Conservation (phyloP, 2,113 vertebrate species). For the Dicerorhinus sumatrensis region DNA sequence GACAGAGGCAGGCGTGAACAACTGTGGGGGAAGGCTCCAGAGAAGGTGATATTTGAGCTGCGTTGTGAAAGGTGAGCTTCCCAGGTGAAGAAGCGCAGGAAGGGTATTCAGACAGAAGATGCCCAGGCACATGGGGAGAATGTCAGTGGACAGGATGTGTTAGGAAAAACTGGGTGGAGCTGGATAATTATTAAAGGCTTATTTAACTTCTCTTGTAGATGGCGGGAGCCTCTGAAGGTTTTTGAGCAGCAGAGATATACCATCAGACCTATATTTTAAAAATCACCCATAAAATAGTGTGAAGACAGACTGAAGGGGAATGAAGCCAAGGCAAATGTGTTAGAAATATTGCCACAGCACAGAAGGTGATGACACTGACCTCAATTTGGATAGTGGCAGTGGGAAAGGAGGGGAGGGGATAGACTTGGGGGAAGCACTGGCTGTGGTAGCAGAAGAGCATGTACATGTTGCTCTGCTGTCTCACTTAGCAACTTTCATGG, state of each 20-base stretch:
- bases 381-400: neutral
- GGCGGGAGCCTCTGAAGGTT: neutral
- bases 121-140: accelerated
- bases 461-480: accelerated
- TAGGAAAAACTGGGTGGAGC: neutral
- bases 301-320: neutral
- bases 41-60: neutral
- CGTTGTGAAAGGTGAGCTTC: neutral
- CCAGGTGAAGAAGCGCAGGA: neutral
- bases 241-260: neutral
- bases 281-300: neutral
- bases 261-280: neutral
- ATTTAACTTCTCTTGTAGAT: neutral
- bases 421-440: neutral
- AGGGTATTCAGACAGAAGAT: neutral
- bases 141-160: neutral
- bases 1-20: accelerated
- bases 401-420: neutral
- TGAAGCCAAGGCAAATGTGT: neutral
- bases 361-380: neutral
- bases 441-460: neutral
- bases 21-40: neutral
- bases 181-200: neutral
- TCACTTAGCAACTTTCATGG: neutral
- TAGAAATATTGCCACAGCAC: neutral